Percentiles rank a stretch among this genome's conserved stretches.
phyloP scores from a whole-genome alignment of 1,140 invertebrate species.

The Papilio polytes region DNA sequence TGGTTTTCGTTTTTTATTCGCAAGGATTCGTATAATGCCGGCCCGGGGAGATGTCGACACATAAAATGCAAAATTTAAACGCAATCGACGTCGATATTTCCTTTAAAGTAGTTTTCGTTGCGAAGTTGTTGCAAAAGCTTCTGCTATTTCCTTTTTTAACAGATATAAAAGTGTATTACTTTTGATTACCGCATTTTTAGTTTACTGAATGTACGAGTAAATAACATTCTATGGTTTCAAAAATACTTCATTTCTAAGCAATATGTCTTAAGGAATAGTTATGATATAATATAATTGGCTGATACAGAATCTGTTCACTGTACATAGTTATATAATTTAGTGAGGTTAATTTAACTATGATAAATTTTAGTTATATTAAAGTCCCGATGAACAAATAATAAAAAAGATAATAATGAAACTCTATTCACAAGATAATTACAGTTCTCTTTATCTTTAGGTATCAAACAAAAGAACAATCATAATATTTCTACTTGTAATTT shows the following conservation, averaged over 20 bases:
- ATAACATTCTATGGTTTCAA: background rate
- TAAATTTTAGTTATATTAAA: too few relatives aligned
- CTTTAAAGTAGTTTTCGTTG: slow-evolving; percentile 27
- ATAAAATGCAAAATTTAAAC: slow-evolving; percentile 30
- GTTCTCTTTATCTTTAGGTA: background rate
- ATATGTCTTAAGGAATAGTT: too few relatives aligned
- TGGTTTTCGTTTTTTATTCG: slow-evolving; percentile 32
- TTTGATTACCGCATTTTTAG: background rate
- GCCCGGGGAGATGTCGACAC: slow-evolving; percentile 26
- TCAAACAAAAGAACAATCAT: background rate
- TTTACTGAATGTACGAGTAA: slow-evolving; percentile 35
- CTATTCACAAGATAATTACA: background rate
- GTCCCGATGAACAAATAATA: slow-evolving; percentile 34
- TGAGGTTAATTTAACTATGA: too few relatives aligned
- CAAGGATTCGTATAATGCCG: slow-evolving; percentile 26
- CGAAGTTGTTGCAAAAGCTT: background rate
- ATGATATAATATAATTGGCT: too few relatives aligned
- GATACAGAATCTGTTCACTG: too few relatives aligned
- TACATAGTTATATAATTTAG: too few relatives aligned
- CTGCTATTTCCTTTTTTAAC: background rate
- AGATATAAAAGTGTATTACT: background rate
- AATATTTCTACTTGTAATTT: background rate
- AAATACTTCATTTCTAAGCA: too few relatives aligned
- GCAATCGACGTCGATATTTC: slow-evolving; percentile 23
- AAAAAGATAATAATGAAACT: background rate